phyloP scores from a whole-genome alignment of 1,140 invertebrate species.

The Drosophila busckii region DNA sequence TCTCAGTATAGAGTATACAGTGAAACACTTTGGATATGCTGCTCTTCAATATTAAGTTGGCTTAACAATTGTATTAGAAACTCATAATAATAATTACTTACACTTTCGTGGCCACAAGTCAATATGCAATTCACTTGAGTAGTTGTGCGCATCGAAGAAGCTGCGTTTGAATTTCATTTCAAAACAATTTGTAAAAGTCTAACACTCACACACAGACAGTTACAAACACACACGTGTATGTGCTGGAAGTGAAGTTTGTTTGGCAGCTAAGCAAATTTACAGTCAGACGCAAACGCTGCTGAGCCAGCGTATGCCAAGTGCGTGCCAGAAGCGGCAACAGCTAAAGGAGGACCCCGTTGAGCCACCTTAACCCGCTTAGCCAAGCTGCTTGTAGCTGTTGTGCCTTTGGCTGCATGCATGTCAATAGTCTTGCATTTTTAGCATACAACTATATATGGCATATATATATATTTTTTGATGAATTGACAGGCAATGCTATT shows the following conservation, averaged over 20 bases:
- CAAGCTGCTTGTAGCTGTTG: too few species aligned
- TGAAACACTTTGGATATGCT: too few species aligned
- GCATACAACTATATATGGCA: background rate
- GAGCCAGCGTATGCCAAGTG: slow-evolving; percentile 54
- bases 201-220: slow-evolving; percentile 36
- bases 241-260: slow-evolving; percentile 69
- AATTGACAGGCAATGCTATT: slow-evolving; percentile 78
- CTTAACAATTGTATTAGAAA: too few species aligned
- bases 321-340: slow-evolving; percentile 33
- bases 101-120: slow-evolving; percentile 14
- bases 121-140: slow-evolving; percentile 19
- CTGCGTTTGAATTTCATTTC: slow-evolving; percentile 68
- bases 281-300: slow-evolving; percentile 33
- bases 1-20: too few species aligned
- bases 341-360: slow-evolving; percentile 26
- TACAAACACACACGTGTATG: too few species aligned
- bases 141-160: slow-evolving; percentile 6
- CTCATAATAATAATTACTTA: too few species aligned
- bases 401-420: slow-evolving; percentile 38
- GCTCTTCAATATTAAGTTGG: too few species aligned
- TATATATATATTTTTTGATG: slow-evolving; percentile 59
- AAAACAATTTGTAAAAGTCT: slow-evolving; percentile 74
- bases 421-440: slow-evolving; percentile 53
- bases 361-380: background rate
- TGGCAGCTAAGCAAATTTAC: slow-evolving; percentile 73